These are phyloP conservation scores for Seriola quinqueradiata DNA, from an alignment of 2,113 vertebrate genomes.

Conservation along the genomic window DNA sequence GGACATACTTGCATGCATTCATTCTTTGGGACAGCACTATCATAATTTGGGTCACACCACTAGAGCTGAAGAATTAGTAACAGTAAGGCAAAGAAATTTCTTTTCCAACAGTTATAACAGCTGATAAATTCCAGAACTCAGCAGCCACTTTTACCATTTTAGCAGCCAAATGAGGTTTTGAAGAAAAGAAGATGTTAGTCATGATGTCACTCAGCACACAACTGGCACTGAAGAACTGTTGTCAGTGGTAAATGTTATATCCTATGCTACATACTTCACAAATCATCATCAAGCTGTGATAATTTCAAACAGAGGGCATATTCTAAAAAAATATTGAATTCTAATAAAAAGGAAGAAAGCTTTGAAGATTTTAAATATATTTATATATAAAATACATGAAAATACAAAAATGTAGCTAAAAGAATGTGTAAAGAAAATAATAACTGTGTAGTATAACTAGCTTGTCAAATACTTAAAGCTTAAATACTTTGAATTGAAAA, in stretches of 20 bases:
- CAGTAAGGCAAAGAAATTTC: not conserved
- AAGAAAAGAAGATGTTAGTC: not conserved
- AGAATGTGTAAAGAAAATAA: conserved; percentile 77
- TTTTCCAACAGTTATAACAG: conserved; percentile 3
- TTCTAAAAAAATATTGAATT: conserved; percentile 78
- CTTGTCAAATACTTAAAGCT: conserved; percentile 82
- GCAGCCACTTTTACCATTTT: not conserved
- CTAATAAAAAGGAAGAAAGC: conserved; percentile 80
- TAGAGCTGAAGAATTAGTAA: conserved; percentile 7
- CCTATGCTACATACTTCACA: conserved; percentile 54
- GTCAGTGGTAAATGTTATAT: conserved; percentile 23
- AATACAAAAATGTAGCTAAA: conserved; percentile 81
- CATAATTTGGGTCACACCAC: conserved; percentile 19
- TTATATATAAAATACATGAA: conserved; percentile 81
- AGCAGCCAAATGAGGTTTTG: conserved; percentile 15
- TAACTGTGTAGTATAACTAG: conserved; percentile 75
- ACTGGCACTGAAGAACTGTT: not conserved
- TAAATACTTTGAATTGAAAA: conserved; percentile 72
- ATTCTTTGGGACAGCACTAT: conserved; percentile 57
- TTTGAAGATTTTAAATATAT: conserved; percentile 83
- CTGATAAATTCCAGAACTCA: conserved; percentile 3
- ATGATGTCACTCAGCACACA: not conserved
- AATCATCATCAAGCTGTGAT: conserved; percentile 64
- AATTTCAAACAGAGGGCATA: conserved; percentile 68
- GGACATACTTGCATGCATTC: conserved; percentile 9